Percentiles rank a stretch among this genome's conserved stretches.
phyloP scores from a whole-genome alignment of 2,888 invertebrate genomes.

The Ashinkailepas kermadecensis region DNA sequence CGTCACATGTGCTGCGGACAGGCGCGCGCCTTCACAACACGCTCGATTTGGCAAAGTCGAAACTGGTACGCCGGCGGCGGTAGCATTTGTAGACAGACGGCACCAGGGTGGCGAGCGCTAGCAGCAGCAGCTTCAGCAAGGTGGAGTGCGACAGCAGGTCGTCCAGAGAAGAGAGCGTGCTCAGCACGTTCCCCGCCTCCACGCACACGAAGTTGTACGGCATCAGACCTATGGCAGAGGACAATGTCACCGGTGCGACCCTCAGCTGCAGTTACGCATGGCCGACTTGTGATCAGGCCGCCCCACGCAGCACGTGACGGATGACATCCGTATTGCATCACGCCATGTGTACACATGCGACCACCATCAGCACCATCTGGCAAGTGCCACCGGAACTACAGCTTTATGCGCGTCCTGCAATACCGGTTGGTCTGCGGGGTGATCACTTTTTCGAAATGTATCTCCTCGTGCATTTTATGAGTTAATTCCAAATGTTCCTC shows the following conservation, averaged over 20 bases:
- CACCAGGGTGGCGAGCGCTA: slow-evolving; percentile 41
- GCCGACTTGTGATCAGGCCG: too few relatives aligned
- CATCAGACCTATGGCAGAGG: slow-evolving; percentile 47
- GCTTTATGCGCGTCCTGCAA: too few relatives aligned
- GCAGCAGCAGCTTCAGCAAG: slow-evolving; percentile 40
- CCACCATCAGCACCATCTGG: too few relatives aligned
- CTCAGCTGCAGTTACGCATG: too few relatives aligned
- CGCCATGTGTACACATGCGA: too few relatives aligned
- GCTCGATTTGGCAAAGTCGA: neutral
- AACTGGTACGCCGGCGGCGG: neutral
- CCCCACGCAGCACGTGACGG: too few relatives aligned
- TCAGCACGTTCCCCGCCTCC: slow-evolving; percentile 50
- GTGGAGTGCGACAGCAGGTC: slow-evolving; percentile 45
- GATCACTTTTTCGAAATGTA: too few relatives aligned
- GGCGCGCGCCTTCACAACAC: neutral
- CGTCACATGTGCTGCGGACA: neutral
- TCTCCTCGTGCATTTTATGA: too few relatives aligned
- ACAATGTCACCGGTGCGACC: neutral
- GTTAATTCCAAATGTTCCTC: too few relatives aligned
- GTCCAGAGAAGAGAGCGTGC: slow-evolving; percentile 46
- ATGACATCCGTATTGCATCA: too few relatives aligned
- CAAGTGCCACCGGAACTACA: too few relatives aligned
- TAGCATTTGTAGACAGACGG: slow-evolving; percentile 18
- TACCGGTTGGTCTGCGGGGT: too few relatives aligned
- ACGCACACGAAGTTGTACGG: slow-evolving; percentile 55